A percentile compares a stretch with the other conserved stretches of the same genome.
Evolutionary conservation across 2,113 vertebrate species (phyloP).

Genomic region (Myrmecobius fasciatus): DNA sequence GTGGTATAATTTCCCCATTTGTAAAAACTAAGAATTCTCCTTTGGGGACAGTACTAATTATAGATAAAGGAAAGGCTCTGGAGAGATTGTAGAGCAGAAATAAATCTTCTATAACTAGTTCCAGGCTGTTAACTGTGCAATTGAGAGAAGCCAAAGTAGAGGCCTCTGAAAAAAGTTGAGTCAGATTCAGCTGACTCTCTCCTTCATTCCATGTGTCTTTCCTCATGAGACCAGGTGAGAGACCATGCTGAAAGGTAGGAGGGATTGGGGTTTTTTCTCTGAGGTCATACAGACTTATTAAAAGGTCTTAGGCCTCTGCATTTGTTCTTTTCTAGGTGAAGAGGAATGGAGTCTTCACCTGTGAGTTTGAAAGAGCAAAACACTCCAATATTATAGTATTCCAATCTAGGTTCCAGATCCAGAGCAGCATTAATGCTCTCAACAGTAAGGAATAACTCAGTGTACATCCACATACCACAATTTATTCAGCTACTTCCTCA

Average conservation of each 20-base stretch:
- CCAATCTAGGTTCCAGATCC: neutral
- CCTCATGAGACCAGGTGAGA: neutral
- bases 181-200: neutral
- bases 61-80: neutral
- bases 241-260: neutral
- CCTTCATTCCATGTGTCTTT: neutral
- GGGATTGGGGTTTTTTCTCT: neutral
- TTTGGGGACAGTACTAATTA: neutral
- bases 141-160: neutral
- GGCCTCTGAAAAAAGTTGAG: neutral
- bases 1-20: neutral
- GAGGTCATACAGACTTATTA: neutral
- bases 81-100: neutral
- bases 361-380: neutral
- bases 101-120: neutral
- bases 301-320: neutral
- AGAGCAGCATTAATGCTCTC: neutral
- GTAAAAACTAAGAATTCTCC: neutral
- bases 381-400: neutral
- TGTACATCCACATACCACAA: neutral
- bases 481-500: neutral
- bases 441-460: neutral
- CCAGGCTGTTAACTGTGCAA: neutral
- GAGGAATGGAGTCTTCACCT: neutral
- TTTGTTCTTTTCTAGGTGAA: neutral